These are phyloP conservation scores for Drosophila mayaguana DNA, from an alignment of 2,888 invertebrate species.

Conservation along the genomic window DNA sequence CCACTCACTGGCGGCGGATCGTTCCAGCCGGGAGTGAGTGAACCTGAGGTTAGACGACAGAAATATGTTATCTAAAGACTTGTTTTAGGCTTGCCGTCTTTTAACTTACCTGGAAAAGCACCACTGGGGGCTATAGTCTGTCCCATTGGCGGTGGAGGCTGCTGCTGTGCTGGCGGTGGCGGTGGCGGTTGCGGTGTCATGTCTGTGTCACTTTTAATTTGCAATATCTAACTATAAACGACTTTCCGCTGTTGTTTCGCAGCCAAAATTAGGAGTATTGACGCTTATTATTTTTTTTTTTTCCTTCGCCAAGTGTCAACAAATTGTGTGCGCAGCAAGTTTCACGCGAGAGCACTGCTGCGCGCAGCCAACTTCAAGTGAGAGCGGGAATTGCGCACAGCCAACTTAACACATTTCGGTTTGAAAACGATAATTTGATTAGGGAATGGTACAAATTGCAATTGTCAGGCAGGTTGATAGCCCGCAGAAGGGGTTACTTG, in stretches of 20 bases:
- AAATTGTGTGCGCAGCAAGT: conserved; percentile 9
- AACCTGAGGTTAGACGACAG: conserved; percentile 61
- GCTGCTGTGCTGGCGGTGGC: conserved; percentile 17
- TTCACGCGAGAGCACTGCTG: background rate
- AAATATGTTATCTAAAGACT: too few relatives aligned
- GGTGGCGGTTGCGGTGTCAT: conserved; percentile 38
- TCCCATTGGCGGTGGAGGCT: conserved; percentile 64
- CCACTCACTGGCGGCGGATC: conserved; percentile 82
- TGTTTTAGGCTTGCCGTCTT: too few relatives aligned
- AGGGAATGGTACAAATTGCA: conserved; percentile 6
- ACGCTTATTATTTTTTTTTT: conserved; percentile 17
- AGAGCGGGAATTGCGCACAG: conserved; percentile 11
- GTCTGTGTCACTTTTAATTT: background rate
- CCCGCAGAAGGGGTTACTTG: too few relatives aligned
- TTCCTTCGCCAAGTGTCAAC: conserved; percentile 1
- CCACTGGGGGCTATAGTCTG: conserved; percentile 61
- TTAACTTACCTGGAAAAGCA: conserved; percentile 47
- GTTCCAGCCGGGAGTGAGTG: conserved; percentile 84
- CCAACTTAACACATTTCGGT: conserved; percentile 40
- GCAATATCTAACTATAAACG: conserved; percentile 15
- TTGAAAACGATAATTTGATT: conserved; percentile 47
- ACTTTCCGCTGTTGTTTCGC: conserved; percentile 26
- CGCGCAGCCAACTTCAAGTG: conserved; percentile 26
- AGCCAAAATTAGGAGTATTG: background rate
- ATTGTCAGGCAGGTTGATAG: background rate